phyloP scores from a whole-genome alignment of 1,140 invertebrate genomes.

The Andricus grossulariae region DNA sequence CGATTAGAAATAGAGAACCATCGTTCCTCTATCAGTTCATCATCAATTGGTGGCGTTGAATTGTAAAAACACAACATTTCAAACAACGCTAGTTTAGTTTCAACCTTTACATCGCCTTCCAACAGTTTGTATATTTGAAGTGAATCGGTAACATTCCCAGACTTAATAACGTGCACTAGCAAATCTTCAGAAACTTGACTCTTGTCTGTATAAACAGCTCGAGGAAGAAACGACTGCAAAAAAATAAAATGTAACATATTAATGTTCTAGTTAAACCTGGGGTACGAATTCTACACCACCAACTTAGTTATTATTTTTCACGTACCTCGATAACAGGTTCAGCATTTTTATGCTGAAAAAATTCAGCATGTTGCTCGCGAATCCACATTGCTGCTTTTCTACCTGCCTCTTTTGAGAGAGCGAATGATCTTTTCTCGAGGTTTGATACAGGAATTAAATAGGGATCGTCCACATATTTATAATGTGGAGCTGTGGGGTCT shows the following conservation, averaged over 20 bases:
- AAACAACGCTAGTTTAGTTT: constrained; percentile 83
- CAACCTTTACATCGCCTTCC: constrained; percentile 79
- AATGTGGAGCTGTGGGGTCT: constrained; percentile 89
- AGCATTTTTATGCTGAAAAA: constrained; percentile 84
- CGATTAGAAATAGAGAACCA: constrained; percentile 79
- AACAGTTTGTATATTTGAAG: constrained; percentile 85
- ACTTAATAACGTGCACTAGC: constrained; percentile 81
- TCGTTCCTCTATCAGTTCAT: constrained; percentile 85
- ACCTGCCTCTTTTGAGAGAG: constrained; percentile 90
- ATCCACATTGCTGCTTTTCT: constrained; percentile 92
- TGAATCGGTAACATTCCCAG: constrained; percentile 82
- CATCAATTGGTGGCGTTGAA: constrained; percentile 79
- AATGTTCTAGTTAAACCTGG: neutral
- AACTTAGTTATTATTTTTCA: constrained; percentile 21
- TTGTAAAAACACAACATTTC: constrained; percentile 91
- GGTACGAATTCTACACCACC: neutral
- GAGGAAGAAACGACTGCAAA: constrained; percentile 84
- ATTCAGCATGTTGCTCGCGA: constrained; percentile 83
- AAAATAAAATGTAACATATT: neutral
- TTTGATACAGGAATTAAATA: constrained; percentile 89
- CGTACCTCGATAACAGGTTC: constrained; percentile 78
- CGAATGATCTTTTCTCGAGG: constrained; percentile 82
- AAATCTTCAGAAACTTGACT: constrained; percentile 81
- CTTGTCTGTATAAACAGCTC: constrained; percentile 82
- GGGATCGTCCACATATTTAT: constrained; percentile 94